These are phyloP conservation scores for Drosophila mauritiana DNA, from an alignment of 1,140 invertebrate genomes.

Conservation along the genomic window DNA sequence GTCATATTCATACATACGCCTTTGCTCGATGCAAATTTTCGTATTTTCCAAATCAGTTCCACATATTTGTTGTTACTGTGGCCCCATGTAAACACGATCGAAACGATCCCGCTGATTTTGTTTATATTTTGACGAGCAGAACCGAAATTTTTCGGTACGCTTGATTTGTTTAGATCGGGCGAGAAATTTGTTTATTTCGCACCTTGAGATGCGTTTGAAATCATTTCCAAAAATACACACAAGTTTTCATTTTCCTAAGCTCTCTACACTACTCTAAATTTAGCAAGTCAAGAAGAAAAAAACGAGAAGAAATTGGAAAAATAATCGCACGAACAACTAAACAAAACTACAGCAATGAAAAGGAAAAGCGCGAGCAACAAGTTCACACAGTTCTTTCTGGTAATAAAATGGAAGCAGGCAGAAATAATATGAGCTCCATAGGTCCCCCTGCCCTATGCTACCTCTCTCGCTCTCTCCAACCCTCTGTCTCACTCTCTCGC, in stretches of 20 bases:
- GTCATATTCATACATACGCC: no score
- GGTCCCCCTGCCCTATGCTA: not conserved
- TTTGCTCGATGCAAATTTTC: not conserved
- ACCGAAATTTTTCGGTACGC: conserved; percentile 31
- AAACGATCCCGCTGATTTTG: conserved; percentile 16
- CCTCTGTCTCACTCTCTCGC: not conserved
- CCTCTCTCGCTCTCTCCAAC: not conserved
- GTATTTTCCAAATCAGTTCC: not conserved
- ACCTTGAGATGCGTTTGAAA: conserved; percentile 81
- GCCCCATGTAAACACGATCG: conserved; percentile 13
- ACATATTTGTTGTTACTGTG: conserved; percentile 35
- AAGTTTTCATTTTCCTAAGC: conserved; percentile 34
- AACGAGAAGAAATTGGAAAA: conserved; percentile 39
- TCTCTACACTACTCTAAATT: conserved; percentile 56
- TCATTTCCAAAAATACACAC: conserved; percentile 79
- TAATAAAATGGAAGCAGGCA: conserved; percentile 49
- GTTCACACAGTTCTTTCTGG: conserved; percentile 76
- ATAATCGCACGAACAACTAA: conserved; percentile 73
- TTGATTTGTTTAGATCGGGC: conserved; percentile 75
- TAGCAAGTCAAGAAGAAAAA: conserved; percentile 43
- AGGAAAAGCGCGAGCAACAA: conserved; percentile 33
- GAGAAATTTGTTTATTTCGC: conserved; percentile 72
- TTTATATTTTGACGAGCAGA: conserved; percentile 37
- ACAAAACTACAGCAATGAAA: conserved; percentile 21
- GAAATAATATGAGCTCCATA: conserved; percentile 25